Evolutionary conservation across 2,797 vertebrate genomes (phyloP).

Genomic region (Aulostomus chinensis): DNA sequence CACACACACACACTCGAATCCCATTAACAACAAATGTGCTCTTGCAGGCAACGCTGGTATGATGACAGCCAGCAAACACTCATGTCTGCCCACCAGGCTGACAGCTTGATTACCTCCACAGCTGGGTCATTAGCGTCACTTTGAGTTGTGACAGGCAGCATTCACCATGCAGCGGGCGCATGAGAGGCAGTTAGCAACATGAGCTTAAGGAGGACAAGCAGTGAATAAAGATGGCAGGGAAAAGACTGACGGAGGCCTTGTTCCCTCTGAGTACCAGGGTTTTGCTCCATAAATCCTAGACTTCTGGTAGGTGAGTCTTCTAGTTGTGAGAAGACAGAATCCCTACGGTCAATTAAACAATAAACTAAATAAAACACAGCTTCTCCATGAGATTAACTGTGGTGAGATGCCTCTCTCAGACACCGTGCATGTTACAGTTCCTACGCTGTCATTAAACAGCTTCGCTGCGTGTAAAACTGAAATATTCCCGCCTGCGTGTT

Average conservation of each 20-base stretch:
- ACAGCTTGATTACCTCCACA: conserved; percentile 59
- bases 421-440: too few relatives aligned
- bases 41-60: conserved; percentile 6
- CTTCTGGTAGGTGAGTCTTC: too few relatives aligned
- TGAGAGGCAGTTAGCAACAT: conserved; percentile 3
- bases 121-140: conserved; percentile 54
- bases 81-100: conserved; percentile 38
- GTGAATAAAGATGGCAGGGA: neutral
- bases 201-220: conserved; percentile 5
- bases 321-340: too few relatives aligned
- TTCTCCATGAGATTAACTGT: neutral
- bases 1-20: too few relatives aligned
- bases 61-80: conserved; percentile 39
- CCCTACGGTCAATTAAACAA: too few relatives aligned
- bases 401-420: neutral
- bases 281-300: too few relatives aligned
- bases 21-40: conserved; percentile 26
- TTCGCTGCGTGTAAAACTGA: too few relatives aligned
- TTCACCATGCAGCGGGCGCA: conserved; percentile 29
- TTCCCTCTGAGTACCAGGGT: too few relatives aligned
- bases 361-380: too few relatives aligned
- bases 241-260: too few relatives aligned
- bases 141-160: conserved; percentile 55
- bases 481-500: too few relatives aligned
- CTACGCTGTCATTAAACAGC: too few relatives aligned